Conservation (phyloP, 2,113 vertebrate species). For the Illadopsis cleaveri region DNA sequence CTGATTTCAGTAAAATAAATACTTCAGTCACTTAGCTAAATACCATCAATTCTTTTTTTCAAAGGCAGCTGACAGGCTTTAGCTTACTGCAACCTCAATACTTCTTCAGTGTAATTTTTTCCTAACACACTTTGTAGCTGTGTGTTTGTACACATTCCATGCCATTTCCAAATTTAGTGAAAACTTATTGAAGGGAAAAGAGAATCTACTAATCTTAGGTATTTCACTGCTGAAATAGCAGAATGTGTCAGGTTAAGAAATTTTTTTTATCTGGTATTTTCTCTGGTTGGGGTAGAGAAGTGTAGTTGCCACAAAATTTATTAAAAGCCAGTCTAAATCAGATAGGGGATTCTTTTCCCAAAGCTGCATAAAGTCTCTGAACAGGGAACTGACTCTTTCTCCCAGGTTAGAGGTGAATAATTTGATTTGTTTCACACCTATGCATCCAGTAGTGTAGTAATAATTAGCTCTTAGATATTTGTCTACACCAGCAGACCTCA, state of each 20-base stretch:
- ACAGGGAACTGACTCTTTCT: background rate
- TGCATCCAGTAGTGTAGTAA: background rate
- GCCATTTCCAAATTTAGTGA: background rate
- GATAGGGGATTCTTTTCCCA: background rate
- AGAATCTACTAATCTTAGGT: background rate
- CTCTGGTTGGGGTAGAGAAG: background rate
- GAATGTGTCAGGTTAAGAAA: background rate
- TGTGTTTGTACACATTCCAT: background rate
- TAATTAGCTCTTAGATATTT: background rate
- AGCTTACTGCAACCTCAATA: background rate
- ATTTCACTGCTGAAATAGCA: background rate
- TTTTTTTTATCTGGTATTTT: background rate
- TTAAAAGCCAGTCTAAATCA: background rate
- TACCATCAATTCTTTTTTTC: background rate
- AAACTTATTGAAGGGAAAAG: background rate
- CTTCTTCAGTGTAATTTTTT: background rate
- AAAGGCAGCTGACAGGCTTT: background rate
- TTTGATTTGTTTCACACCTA: background rate
- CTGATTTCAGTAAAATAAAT: background rate
- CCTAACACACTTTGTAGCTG: background rate
- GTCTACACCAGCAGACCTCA: background rate
- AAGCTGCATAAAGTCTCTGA: background rate
- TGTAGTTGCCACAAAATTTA: background rate
- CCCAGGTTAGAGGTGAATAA: background rate
- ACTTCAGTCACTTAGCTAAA: background rate